Percentiles rank a stretch among this genome's conserved stretches.
These are phyloP conservation scores for Protophormia terraenovae DNA, from an alignment of 2,888 invertebrate species.

Conservation along the genomic window DNA sequence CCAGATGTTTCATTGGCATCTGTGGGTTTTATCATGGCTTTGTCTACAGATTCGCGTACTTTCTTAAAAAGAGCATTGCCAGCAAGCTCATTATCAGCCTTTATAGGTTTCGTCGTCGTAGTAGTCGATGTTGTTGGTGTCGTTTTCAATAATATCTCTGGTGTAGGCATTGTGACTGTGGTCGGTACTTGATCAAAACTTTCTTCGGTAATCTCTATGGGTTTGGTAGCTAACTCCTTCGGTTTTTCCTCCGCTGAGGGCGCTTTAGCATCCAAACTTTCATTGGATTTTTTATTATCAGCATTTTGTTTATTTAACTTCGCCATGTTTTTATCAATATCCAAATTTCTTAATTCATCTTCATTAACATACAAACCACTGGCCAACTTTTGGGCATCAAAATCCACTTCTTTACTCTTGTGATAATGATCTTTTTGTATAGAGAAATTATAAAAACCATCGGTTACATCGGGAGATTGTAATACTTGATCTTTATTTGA, in stretches of 20 bases:
- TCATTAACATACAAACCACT: slow-evolving; percentile 78
- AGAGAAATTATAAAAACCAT: slow-evolving; percentile 80
- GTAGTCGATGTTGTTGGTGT: background rate
- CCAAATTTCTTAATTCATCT: slow-evolving; percentile 78
- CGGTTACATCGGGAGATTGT: slow-evolving; percentile 80
- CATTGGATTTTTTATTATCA: slow-evolving; percentile 55
- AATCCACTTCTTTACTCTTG: slow-evolving; percentile 77
- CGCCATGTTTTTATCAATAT: slow-evolving; percentile 75
- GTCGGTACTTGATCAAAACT: slow-evolving; percentile 49
- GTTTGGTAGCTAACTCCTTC: background rate
- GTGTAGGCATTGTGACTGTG: background rate
- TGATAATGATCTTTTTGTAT: slow-evolving; percentile 80
- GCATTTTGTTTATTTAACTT: slow-evolving; percentile 53
- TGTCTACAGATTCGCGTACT: slow-evolving; percentile 79
- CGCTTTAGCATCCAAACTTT: slow-evolving; percentile 52
- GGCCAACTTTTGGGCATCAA: slow-evolving; percentile 76
- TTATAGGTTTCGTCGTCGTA: slow-evolving; percentile 5
- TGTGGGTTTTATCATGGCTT: slow-evolving; percentile 74
- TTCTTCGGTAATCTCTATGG: slow-evolving; percentile 57
- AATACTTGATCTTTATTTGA: slow-evolving; percentile 76
- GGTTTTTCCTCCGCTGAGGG: background rate
- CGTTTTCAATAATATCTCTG: slow-evolving; percentile 21
- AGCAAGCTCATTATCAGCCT: slow-evolving; percentile 76
- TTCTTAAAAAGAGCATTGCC: slow-evolving; percentile 81
- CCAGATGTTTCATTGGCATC: background rate